Percentiles rank a stretch among this genome's conserved stretches.
Conservation (phyloP, 2,888 invertebrate species). For the Mimachlamys varia region DNA sequence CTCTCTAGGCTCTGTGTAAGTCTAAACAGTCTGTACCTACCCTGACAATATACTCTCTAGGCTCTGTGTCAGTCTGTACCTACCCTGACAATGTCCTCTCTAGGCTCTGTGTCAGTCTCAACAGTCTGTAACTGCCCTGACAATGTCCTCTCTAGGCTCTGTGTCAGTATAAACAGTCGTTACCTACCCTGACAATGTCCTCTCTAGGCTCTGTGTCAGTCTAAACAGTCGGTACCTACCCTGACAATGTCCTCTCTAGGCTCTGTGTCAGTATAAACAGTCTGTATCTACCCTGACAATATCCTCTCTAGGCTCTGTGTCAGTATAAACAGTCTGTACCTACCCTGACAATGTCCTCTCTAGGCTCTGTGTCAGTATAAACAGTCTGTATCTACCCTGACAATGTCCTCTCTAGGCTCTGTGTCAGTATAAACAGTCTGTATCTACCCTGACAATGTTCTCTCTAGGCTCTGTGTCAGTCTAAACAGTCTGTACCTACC, state of each 20-base stretch:
- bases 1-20: neutral
- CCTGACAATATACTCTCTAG: neutral
- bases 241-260: constrained; percentile 84
- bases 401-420: neutral
- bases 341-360: constrained; percentile 86
- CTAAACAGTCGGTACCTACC: constrained; percentile 73
- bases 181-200: neutral
- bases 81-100: neutral
- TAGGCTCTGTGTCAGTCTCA: neutral
- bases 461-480: no score
- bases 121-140: neutral
- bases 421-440: neutral
- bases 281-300: neutral
- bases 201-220: neutral
- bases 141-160: neutral
- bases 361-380: constrained; percentile 82
- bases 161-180: neutral
- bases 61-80: neutral
- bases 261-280: constrained; percentile 58
- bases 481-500: no score
- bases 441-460: constrained; percentile 85
- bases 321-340: neutral
- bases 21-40: neutral
- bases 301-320: neutral
- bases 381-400: constrained; percentile 83